Evolutionary conservation across 2,888 invertebrate species (phyloP).

Genomic region (Phorcus lineatus): DNA sequence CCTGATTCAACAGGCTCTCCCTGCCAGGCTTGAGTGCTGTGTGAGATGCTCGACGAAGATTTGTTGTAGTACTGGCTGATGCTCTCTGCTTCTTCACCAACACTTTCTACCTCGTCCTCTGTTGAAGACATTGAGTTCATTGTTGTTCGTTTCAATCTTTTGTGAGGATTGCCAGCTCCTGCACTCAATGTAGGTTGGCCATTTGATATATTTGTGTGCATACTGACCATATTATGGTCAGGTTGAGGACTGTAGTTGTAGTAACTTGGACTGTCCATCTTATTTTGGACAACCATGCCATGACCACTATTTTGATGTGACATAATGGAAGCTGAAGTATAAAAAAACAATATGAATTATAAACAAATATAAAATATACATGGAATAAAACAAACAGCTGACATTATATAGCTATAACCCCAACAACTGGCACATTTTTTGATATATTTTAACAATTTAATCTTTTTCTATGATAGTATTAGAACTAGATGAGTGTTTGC

Average conservation of each 20-base stretch:
- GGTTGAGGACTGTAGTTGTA: constrained; percentile 85
- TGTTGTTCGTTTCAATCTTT: constrained; percentile 77
- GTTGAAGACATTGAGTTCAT: constrained; percentile 77
- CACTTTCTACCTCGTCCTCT: constrained; percentile 78
- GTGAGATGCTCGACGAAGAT: constrained; percentile 73
- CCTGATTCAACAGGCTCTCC: constrained; percentile 75
- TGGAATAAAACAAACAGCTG: too few species aligned
- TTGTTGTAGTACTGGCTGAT: constrained; percentile 78
- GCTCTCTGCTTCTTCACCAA: constrained; percentile 75
- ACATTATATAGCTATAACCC: too few species aligned
- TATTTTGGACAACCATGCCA: constrained; percentile 81
- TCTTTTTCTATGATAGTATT: too few species aligned
- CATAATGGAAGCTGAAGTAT: constrained; percentile 86
- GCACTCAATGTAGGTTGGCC: constrained; percentile 75
- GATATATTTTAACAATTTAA: too few species aligned
- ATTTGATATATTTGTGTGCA: constrained; percentile 64
- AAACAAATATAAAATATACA: neutral
- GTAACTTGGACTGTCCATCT: constrained; percentile 88
- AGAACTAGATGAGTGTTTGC: too few species aligned
- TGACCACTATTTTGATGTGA: constrained; percentile 83
- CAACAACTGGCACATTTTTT: too few species aligned
- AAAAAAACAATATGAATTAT: neutral
- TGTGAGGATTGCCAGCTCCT: constrained; percentile 70
- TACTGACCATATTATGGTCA: constrained; percentile 52
- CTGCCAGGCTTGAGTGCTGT: constrained; percentile 77